Base-by-base conservation (phyloP, 1,140 invertebrate genomes). In the Bombus sibiricus region DNA sequence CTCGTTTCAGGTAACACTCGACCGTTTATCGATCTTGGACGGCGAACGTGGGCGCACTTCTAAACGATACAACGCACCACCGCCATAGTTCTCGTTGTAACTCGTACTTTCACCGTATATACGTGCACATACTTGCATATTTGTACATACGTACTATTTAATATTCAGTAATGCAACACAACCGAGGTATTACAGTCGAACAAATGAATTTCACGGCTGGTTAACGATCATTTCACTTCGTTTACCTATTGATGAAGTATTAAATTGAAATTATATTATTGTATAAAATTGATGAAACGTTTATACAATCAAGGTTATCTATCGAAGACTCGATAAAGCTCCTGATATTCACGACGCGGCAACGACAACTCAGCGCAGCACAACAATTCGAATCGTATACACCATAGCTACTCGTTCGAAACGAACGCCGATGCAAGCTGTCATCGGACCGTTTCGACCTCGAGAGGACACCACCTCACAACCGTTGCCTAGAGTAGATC, bases 1-100 rank as follows among this genome's bases (percentile, higher is more conserved):
- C 53, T 78, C 75, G 79, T 85, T 81, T 81, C 41, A 57, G 41
- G 79, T 74, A 81, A 74, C 57, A 81, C 69, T 64, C 68, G 13
- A 66, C 64, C 81, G 81, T 68, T 83, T 86, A 86, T 86, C 85
- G 85, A 86, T 86, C 85, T 84, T 37, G 64, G 25, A 68, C 80
- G 39, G 32, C 39, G 80, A 83, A 86, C 85, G 81, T 86, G 66
- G 85, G 74, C 81, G 81, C 74, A 72, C 81, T 86, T 83, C 66
- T 83, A 83, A 86, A 83, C 73, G 74, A 68, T 37, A 81, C 85
- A 43, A 72, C 43, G 81, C 74, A 59, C 73, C 74, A 59, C 73
- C 74, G 81, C 68, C 80, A 82, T 53, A 41, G 28, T 72, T 59
- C 66, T 72, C 57, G 69, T 53, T 28, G 18, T n/a, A 62, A 25